A percentile compares a stretch with the other conserved stretches of the same genome.
These are phyloP conservation scores for Rhinatrema bivittatum DNA, from an alignment of 2,797 vertebrate genomes.

Conservation along the genomic window DNA sequence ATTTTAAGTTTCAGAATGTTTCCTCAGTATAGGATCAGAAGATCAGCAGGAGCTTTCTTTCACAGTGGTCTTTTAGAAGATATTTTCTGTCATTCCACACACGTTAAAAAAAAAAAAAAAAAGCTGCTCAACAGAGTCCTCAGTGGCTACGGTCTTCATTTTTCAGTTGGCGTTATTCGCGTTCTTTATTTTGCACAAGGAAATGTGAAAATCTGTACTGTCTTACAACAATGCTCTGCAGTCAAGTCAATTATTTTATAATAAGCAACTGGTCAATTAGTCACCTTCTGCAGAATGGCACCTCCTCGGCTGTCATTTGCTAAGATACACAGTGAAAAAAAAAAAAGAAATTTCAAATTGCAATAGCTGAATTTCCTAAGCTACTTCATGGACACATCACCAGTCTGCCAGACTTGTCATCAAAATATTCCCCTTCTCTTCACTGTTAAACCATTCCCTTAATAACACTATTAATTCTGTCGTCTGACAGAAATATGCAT, in stretches of 20 bases:
- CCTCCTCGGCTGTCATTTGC: rapidly evolving
- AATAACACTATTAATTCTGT: not conserved
- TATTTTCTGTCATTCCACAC: no score
- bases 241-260: constrained; percentile 1
- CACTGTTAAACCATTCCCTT: not conserved
- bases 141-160: no score
- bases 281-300: not conserved
- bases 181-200: no score
- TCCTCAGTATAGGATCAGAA: no score
- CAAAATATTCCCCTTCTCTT: not conserved
- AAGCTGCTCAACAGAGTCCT: no score
- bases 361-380: not conserved
- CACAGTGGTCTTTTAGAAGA: no score
- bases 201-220: not conserved
- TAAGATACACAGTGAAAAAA: not conserved
- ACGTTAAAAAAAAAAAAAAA: no score
- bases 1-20: no score
- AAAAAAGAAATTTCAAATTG: not conserved
- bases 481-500: rapidly evolving
- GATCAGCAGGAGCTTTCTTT: no score
- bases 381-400: rapidly evolving
- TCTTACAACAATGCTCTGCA: not conserved
- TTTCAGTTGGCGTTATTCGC: no score
- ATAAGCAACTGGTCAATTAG: constrained; percentile 1
- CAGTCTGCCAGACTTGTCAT: not conserved